These are phyloP conservation scores for Acinonyx jubatus DNA, from an alignment of 2,113 vertebrate genomes.

Conservation along the genomic window DNA sequence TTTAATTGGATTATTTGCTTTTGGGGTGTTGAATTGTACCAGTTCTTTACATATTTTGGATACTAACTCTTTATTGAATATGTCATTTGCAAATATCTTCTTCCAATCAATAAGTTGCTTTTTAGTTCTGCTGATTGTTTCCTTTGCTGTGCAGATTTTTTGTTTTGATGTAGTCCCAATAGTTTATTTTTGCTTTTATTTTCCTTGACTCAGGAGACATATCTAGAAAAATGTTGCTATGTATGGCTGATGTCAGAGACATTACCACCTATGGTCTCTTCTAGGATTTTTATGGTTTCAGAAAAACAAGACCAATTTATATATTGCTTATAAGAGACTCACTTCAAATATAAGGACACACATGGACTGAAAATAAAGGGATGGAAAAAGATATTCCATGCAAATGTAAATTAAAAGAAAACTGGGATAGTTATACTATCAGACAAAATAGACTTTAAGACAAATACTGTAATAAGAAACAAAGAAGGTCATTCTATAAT, in stretches of 20 bases:
- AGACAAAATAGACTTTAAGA: background rate
- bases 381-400: background rate
- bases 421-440: background rate
- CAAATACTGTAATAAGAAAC: background rate
- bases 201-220: background rate
- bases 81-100: background rate
- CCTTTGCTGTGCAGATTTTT: background rate
- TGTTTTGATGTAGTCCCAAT: background rate
- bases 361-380: background rate
- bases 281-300: background rate
- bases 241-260: background rate
- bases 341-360: background rate
- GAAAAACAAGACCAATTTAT: background rate
- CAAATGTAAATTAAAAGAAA: background rate
- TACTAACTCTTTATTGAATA: background rate
- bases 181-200: background rate
- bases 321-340: background rate
- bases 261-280: background rate
- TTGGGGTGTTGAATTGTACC: background rate
- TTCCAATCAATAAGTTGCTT: background rate
- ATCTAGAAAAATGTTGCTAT: background rate
- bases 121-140: background rate
- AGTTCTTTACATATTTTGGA: background rate
- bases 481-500: background rate
- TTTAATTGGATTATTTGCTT: background rate